Percentiles rank a stretch among this genome's conserved stretches.
These are phyloP conservation scores for Drosophila kohkoa DNA, from an alignment of 1,140 invertebrate species.

Conservation along the genomic window DNA sequence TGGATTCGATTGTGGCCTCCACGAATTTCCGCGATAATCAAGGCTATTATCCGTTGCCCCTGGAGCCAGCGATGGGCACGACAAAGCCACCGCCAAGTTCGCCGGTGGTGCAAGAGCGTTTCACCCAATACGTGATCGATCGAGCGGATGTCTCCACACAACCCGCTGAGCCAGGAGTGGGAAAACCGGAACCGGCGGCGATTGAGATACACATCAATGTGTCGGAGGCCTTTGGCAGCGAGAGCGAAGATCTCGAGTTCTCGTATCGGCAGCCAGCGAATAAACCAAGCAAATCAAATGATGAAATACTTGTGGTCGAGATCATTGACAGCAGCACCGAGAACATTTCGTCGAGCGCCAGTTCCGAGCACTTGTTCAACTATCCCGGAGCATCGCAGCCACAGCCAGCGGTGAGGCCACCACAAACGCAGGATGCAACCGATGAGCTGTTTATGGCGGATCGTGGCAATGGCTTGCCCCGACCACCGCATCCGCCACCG, in stretches of 20 bases:
- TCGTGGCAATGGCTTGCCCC: constrained; percentile 39
- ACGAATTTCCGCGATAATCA: constrained; percentile 76
- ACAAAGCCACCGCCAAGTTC: constrained; percentile 49
- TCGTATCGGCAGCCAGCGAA: constrained; percentile 65
- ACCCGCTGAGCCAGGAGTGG: constrained; percentile 41
- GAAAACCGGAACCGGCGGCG: constrained; percentile 75
- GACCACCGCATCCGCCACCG: constrained; percentile 52
- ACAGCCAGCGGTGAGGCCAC: constrained; percentile 56
- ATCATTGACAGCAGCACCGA: constrained; percentile 73
- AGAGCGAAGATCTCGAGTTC: constrained; percentile 80
- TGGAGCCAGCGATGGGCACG: constrained; percentile 51
- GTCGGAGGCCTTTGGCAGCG: constrained; percentile 77
- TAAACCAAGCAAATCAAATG: constrained; percentile 30
- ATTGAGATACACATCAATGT: constrained; percentile 84
- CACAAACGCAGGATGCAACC: constrained; percentile 41
- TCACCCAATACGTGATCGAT: constrained; percentile 82
- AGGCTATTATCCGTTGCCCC: constrained; percentile 53
- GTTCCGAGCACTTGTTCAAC: constrained; percentile 57
- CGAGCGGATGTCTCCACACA: constrained; percentile 75
- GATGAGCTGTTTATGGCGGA: constrained; percentile 81
- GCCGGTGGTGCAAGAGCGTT: constrained; percentile 59
- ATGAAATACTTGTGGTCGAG: constrained; percentile 83
- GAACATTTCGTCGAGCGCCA: constrained; percentile 17
- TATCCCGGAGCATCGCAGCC: constrained; percentile 52
- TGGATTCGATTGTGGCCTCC: constrained; percentile 77